These are phyloP conservation scores for Lucilia sericata DNA, from an alignment of 1,140 invertebrate genomes.

Conservation along the genomic window DNA sequence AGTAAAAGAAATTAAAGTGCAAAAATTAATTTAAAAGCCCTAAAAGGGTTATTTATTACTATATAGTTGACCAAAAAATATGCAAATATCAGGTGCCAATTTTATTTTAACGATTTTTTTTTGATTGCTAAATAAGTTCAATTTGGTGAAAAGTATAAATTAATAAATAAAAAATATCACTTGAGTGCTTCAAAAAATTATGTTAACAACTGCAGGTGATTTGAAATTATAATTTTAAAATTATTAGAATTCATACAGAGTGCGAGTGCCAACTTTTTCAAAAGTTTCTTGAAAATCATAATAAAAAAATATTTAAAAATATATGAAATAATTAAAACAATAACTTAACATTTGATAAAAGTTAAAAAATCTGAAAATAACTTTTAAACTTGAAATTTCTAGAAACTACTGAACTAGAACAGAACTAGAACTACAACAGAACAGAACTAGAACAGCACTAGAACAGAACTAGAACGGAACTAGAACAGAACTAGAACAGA, in stretches of 20 bases:
- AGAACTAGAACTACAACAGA: too few species aligned
- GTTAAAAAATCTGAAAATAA: background rate
- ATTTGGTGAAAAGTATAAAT: background rate
- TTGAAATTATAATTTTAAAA: background rate
- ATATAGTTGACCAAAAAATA: slow-evolving; percentile 30
- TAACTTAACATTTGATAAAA: too few species aligned
- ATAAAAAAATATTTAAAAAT: background rate
- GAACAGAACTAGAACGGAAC: too few species aligned
- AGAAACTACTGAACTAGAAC: too few species aligned
- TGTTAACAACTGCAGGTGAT: background rate
- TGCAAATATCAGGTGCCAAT: slow-evolving; percentile 43
- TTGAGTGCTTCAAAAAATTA: background rate
- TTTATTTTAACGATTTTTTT: background rate
- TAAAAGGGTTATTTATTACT: slow-evolving; percentile 1
- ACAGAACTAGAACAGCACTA: too few species aligned
- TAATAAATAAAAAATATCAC: background rate
- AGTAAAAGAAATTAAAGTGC: slow-evolving; percentile 14
- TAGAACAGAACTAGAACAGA: too few species aligned
- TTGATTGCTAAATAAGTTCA: background rate
- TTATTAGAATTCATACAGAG: too few species aligned
- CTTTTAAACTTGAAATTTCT: background rate
- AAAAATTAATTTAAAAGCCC: slow-evolving; percentile 7
- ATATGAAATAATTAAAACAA: too few species aligned
- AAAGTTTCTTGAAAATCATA: background rate
- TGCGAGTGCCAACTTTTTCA: background rate